These are phyloP conservation scores for Promerops cafer DNA, from an alignment of 2,113 vertebrate genomes.

Conservation along the genomic window DNA sequence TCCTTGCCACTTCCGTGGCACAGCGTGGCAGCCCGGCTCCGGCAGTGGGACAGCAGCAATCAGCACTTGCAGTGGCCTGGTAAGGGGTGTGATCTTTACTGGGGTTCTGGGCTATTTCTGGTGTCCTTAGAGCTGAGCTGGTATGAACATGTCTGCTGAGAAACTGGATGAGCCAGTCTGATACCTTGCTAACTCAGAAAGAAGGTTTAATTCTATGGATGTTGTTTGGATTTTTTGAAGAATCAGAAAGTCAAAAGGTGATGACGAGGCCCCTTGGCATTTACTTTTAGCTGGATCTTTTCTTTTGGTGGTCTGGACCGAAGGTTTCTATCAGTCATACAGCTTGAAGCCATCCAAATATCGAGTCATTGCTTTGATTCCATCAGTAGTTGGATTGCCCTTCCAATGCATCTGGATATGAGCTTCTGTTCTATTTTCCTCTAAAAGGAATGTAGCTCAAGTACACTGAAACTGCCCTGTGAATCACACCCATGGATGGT, in stretches of 20 bases:
- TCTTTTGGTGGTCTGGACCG: not conserved
- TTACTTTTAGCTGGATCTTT: not conserved
- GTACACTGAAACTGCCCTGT: not conserved
- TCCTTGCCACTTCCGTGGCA: conserved; percentile 84
- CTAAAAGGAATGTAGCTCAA: not conserved
- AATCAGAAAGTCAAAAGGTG: not conserved
- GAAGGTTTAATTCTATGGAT: not conserved
- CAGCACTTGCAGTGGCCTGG: conserved; percentile 89
- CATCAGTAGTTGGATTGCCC: not conserved
- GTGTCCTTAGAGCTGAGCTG: not conserved
- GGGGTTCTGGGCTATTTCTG: not conserved
- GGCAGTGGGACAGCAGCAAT: conserved; percentile 77
- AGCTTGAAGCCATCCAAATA: not conserved
- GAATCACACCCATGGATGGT: not conserved
- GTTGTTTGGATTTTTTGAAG: not conserved
- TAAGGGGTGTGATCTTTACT: conserved; percentile 66
- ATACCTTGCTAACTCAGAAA: not conserved
- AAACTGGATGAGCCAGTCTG: not conserved
- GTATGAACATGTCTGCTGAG: not conserved
- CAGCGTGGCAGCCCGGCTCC: conserved; percentile 46
- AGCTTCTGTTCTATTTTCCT: not conserved
- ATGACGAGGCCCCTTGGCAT: not conserved
- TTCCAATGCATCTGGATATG: not conserved
- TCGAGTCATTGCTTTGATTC: not conserved
- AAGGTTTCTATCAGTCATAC: not conserved